phyloP scores from a whole-genome alignment of 1,140 invertebrate genomes.

The Drosophila santomea region DNA sequence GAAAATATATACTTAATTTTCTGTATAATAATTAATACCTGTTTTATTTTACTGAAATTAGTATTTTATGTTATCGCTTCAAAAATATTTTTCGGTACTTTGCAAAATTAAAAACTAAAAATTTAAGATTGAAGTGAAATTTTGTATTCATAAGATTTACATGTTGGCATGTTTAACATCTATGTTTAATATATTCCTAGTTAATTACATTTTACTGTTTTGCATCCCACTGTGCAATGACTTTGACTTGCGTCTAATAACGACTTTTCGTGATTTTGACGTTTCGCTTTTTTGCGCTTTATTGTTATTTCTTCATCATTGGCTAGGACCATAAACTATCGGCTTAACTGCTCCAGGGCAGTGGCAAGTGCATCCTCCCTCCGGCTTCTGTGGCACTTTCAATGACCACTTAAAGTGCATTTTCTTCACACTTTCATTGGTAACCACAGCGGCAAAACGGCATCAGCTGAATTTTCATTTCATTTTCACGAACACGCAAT shows the following conservation, averaged over 20 bases:
- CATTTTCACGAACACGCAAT: conserved; percentile 59
- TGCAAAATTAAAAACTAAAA: background rate
- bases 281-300: conserved; percentile 66
- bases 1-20: too few relatives aligned
- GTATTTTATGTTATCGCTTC: too few relatives aligned
- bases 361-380: conserved; percentile 27
- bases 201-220: conserved; percentile 6
- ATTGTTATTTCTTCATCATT: conserved; percentile 72
- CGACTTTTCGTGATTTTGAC: conserved; percentile 32
- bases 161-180: too few relatives aligned
- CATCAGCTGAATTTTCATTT: conserved; percentile 47
- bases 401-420: conserved; percentile 60
- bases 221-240: conserved; percentile 30
- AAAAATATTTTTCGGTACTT: too few relatives aligned
- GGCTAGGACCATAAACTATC: conserved; percentile 37
- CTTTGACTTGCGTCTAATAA: conserved; percentile 22
- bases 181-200: background rate
- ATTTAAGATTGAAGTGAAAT: too few relatives aligned
- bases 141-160: too few relatives aligned
- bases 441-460: conserved; percentile 61
- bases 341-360: conserved; percentile 34
- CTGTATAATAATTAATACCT: too few relatives aligned
- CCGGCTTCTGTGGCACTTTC: conserved; percentile 47
- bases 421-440: conserved; percentile 79
- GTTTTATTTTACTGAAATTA: too few relatives aligned